phyloP scores from a whole-genome alignment of 37 sponge, comb jelly and placozoan genomes.

The Diacarnus erythraeanus region DNA sequence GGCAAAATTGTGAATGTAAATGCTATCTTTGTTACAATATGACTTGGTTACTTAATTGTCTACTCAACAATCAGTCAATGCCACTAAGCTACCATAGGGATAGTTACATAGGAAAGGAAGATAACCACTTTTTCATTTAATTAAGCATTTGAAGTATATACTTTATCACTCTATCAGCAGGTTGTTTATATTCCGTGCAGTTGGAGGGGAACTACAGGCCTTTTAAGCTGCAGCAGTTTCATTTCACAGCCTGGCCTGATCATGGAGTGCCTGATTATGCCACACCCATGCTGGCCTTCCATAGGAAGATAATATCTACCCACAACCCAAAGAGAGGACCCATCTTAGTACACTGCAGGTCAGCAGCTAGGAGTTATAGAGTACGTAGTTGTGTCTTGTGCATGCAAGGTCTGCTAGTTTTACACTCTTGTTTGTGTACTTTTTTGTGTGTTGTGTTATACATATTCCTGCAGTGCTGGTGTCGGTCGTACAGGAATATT shows the following conservation, averaged over 20 bases:
- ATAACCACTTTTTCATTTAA: too few species aligned
- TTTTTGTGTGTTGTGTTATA: not conserved
- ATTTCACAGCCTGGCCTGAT: constrained; percentile 79
- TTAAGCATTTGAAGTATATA: too few species aligned
- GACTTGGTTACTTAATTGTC: too few species aligned
- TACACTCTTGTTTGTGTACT: too few species aligned
- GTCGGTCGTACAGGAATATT: constrained; percentile 85
- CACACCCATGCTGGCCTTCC: constrained; percentile 53
- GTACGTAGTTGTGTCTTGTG: not conserved
- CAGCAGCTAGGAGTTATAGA: too few species aligned
- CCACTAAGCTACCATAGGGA: too few species aligned
- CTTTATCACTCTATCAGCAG: not conserved
- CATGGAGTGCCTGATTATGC: constrained; percentile 75
- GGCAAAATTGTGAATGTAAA: too few species aligned
- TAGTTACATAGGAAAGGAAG: too few species aligned
- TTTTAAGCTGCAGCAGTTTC: constrained; percentile 48
- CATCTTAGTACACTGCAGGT: constrained; percentile 70
- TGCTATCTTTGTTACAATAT: too few species aligned
- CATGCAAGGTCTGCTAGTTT: too few species aligned
- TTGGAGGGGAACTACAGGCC: constrained; percentile 2
- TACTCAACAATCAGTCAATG: too few species aligned
- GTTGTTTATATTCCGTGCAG: too few species aligned
- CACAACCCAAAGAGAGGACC: constrained; percentile 18
- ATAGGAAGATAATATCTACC: constrained; percentile 24
- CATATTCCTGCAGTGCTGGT: constrained; percentile 60